These are phyloP conservation scores for Pipistrellus pygmaeus DNA, from an alignment of 2,797 vertebrate species.

Conservation along the genomic window DNA sequence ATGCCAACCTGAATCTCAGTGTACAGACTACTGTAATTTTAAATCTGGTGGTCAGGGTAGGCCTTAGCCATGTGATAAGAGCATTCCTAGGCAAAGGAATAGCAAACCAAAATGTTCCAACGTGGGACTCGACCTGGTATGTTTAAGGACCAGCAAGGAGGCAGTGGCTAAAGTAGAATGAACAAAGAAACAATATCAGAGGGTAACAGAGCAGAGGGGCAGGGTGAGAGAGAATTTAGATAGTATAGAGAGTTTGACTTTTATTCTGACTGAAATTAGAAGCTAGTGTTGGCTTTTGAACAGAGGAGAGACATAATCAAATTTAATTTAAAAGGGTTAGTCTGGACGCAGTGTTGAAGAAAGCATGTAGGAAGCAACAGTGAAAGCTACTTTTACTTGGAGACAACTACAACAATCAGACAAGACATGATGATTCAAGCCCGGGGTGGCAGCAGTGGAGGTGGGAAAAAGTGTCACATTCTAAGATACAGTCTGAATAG, in stretches of 20 bases:
- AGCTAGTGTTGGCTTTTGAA: not conserved
- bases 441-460: not conserved
- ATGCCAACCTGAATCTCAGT: not conserved
- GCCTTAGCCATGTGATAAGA: not conserved
- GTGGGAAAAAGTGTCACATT: not conserved
- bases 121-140: not conserved
- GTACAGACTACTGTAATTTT: not conserved
- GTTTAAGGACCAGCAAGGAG: not conserved
- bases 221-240: not conserved
- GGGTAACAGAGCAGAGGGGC: not conserved
- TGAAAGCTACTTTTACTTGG: not conserved
- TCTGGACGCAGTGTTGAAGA: not conserved
- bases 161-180: not conserved
- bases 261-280: not conserved
- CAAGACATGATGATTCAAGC: not conserved
- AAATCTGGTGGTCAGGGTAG: not conserved
- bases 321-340: not conserved
- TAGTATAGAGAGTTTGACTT: not conserved
- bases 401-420: not conserved
- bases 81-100: not conserved
- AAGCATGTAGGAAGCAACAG: not conserved
- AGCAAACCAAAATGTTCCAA: not conserved
- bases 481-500: not conserved
- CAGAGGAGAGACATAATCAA: not conserved
- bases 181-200: slow-evolving; percentile 12